Evolutionary conservation across 2,888 invertebrate species (phyloP).

Genomic region (Eristalis tenax): DNA sequence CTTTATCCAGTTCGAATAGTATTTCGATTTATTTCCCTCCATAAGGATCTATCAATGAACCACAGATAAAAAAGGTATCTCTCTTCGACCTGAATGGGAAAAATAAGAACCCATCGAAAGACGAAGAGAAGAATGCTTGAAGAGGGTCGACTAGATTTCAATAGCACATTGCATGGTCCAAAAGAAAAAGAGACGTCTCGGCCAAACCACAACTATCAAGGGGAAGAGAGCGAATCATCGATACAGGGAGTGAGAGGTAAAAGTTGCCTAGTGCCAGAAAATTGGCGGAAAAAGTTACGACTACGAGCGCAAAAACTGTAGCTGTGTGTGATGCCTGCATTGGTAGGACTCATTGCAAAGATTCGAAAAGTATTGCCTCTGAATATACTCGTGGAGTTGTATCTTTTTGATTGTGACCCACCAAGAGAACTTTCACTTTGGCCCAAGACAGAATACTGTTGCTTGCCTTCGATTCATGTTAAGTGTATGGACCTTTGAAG

Average conservation of each 20-base stretch:
- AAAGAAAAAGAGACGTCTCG: constrained; percentile 15
- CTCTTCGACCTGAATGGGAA: constrained; percentile 41
- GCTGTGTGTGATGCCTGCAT: background rate
- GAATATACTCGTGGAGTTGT: background rate
- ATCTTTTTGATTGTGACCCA: constrained; percentile 47
- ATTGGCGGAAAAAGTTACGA: constrained; percentile 40
- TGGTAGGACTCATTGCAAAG: background rate
- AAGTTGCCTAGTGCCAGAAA: constrained; percentile 42
- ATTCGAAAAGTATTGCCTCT: background rate
- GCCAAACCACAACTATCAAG: constrained; percentile 24
- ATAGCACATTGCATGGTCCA: constrained; percentile 64
- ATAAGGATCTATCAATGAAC: constrained; percentile 65
- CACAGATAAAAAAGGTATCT: background rate
- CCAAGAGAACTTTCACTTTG: constrained; percentile 67
- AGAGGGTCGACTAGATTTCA: constrained; percentile 62
- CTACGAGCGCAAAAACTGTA: constrained; percentile 1
- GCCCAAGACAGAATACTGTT: background rate
- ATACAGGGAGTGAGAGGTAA: constrained; percentile 24
- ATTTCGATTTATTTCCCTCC: constrained; percentile 60
- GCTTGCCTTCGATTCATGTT: constrained; percentile 10
- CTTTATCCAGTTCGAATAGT: constrained; percentile 33
- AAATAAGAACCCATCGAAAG: background rate
- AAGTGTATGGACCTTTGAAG: background rate
- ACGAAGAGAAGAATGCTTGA: background rate
- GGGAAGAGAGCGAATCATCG: background rate